These are phyloP conservation scores for Lissonota sp. DNA, from an alignment of 2,888 invertebrate species.

Conservation along the genomic window DNA sequence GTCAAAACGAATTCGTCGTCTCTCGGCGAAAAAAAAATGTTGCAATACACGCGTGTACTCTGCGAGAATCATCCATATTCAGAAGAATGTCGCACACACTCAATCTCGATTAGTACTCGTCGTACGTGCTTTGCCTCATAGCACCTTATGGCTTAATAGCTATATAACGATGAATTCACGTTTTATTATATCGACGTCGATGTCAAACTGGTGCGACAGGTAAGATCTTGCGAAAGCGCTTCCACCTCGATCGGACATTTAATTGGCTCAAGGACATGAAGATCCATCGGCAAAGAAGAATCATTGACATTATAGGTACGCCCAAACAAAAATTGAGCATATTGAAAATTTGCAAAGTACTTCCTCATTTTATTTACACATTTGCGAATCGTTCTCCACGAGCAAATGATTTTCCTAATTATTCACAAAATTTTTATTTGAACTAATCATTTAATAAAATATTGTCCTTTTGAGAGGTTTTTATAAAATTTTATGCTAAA, in stretches of 20 bases:
- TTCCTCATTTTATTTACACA: no score
- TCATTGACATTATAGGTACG: no score
- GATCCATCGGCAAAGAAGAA: conserved; percentile 14
- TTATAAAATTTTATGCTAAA: no score
- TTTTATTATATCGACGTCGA: conserved; percentile 4
- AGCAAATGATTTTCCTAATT: no score
- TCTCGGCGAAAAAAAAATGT: conserved; percentile 14
- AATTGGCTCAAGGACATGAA: conserved; percentile 75
- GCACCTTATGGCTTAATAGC: conserved; percentile 19
- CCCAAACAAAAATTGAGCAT: no score
- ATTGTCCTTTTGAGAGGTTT: no score
- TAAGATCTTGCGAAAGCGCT: conserved; percentile 62
- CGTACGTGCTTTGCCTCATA: conserved; percentile 18
- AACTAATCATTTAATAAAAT: no score
- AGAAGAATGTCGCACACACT: conserved; percentile 49
- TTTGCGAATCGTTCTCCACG: no score
- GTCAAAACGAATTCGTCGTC: neutral
- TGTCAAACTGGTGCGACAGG: conserved; percentile 68
- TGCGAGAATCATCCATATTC: conserved; percentile 68
- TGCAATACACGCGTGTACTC: conserved; percentile 20
- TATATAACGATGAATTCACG: conserved; percentile 1
- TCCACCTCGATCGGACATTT: conserved; percentile 32
- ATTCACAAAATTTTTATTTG: no score
- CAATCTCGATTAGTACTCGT: conserved; percentile 25
- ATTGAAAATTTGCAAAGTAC: no score